These are phyloP conservation scores for Chrysemys picta DNA, from an alignment of 2,113 vertebrate species.

Conservation along the genomic window DNA sequence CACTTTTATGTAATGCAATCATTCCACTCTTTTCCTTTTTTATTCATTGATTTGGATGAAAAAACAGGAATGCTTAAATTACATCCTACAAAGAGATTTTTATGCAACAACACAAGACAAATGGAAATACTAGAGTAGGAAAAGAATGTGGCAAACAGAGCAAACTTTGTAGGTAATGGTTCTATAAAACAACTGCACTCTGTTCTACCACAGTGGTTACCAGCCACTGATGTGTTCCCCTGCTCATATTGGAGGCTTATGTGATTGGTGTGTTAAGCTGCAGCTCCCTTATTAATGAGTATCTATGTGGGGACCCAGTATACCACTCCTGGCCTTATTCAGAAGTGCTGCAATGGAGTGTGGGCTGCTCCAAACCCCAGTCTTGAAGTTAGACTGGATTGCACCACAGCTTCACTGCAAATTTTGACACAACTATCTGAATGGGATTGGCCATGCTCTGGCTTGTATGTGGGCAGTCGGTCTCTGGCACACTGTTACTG, in stretches of 20 bases:
- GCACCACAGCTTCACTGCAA: background rate
- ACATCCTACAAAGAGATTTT: slow-evolving; percentile 64
- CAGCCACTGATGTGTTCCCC: background rate
- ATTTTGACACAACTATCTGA: rapidly evolving
- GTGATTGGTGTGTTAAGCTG: background rate
- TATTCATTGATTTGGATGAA: slow-evolving; percentile 53
- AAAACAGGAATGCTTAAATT: slow-evolving; percentile 43
- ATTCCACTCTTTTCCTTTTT: slow-evolving; percentile 46
- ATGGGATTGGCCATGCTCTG: background rate
- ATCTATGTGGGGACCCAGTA: background rate
- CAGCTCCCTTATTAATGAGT: background rate
- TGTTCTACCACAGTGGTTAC: background rate
- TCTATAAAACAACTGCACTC: background rate
- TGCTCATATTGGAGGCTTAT: background rate
- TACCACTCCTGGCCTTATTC: background rate
- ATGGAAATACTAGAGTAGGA: background rate
- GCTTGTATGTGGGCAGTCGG: background rate
- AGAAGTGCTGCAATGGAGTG: background rate
- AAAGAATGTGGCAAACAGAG: background rate
- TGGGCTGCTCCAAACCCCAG: background rate
- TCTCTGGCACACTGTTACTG: background rate
- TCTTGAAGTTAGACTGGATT: background rate
- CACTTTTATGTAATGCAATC: slow-evolving; percentile 40
- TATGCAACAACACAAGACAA: slow-evolving; percentile 42
- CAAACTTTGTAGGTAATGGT: slow-evolving; percentile 32